These are phyloP conservation scores for Panthera uncia DNA, from an alignment of 2,113 vertebrate species.

Conservation along the genomic window DNA sequence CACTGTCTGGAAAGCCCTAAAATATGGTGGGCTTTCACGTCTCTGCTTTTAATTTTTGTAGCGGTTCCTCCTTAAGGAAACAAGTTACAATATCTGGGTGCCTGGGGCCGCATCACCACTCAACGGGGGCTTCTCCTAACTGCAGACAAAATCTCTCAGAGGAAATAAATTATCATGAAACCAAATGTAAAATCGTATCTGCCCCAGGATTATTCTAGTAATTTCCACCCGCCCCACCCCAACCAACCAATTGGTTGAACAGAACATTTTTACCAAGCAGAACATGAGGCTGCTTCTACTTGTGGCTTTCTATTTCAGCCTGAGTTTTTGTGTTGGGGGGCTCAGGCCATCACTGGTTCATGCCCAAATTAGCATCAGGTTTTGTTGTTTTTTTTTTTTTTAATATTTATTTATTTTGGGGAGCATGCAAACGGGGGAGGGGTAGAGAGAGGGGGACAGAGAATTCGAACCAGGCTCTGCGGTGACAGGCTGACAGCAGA, in stretches of 20 bases:
- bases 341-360: neutral
- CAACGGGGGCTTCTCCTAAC: neutral
- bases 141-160: neutral
- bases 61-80: neutral
- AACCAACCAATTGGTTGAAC: neutral
- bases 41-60: neutral
- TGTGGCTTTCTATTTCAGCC: neutral
- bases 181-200: neutral
- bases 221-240: neutral
- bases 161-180: neutral
- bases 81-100: neutral
- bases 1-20: neutral
- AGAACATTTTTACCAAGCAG: neutral
- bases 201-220: neutral
- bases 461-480: too few species aligned
- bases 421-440: too few species aligned
- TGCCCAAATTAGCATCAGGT: neutral
- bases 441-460: too few species aligned
- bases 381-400: too few species aligned
- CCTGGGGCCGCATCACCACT: neutral
- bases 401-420: too few species aligned
- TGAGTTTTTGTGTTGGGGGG: neutral
- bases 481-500: too few species aligned
- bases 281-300: neutral
- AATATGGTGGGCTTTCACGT: rapidly evolving